These are phyloP conservation scores for Tapera naevia DNA, from an alignment of 2,797 vertebrate genomes.

Conservation along the genomic window DNA sequence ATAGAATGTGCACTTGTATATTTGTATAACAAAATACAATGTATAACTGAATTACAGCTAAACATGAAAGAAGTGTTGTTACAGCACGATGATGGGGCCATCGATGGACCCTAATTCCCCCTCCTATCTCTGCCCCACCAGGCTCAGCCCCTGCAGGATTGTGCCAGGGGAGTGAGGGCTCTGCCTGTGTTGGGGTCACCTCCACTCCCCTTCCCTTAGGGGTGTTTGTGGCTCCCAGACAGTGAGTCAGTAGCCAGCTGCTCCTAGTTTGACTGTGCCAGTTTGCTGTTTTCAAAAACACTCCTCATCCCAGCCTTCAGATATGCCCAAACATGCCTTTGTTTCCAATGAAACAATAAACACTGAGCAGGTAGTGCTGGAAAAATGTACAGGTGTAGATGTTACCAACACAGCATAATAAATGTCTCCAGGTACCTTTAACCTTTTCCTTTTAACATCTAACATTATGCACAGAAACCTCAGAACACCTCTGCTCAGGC, in stretches of 20 bases:
- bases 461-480: not conserved
- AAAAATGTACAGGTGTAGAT: not conserved
- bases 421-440: not conserved
- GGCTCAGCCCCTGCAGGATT: not conserved
- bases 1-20: not conserved
- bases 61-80: not conserved
- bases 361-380: not conserved
- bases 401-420: not conserved
- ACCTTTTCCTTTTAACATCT: not conserved
- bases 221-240: rapidly evolving
- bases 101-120: not conserved
- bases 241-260: not conserved
- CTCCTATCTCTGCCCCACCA: not conserved
- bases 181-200: not conserved
- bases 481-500: not conserved
- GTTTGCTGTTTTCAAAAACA: not conserved
- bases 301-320: not conserved
- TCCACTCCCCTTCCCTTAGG: not conserved
- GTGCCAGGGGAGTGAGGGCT: not conserved
- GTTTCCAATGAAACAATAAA: not conserved
- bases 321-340: not conserved
- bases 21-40: not conserved
- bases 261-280: not conserved
- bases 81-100: not conserved
- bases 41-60: not conserved